phyloP scores from a whole-genome alignment of 1,140 invertebrate species.

The Zaprionus davidi region DNA sequence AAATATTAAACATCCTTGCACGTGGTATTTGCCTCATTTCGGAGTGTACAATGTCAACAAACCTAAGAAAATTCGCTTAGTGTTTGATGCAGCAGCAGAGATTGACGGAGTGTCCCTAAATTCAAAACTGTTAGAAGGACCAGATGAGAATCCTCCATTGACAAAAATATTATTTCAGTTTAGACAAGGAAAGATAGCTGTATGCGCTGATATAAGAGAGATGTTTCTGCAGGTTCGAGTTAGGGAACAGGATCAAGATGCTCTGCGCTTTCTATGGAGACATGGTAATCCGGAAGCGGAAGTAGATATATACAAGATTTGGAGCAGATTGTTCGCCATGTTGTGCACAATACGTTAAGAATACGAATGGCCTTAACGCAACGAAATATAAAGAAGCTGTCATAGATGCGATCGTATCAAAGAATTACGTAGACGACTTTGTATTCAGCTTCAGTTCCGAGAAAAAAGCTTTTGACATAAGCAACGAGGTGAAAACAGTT shows the following conservation, averaged over 20 bases:
- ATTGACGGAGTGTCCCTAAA: constrained; percentile 23
- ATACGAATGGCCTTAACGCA: too few species aligned
- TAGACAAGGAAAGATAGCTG: constrained; percentile 34
- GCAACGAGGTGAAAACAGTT: too few species aligned
- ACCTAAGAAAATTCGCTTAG: constrained; percentile 23
- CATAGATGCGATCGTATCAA: too few species aligned
- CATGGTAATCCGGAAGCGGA: too few species aligned
- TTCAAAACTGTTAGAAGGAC: constrained; percentile 20
- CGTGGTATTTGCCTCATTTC: constrained; percentile 34
- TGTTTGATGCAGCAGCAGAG: constrained; percentile 32
- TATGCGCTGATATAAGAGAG: not conserved
- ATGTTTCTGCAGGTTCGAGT: constrained; percentile 24
- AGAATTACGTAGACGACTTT: too few species aligned
- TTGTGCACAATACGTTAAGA: too few species aligned
- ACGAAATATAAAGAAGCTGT: too few species aligned
- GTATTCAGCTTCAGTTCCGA: too few species aligned
- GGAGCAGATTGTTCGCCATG: too few species aligned
- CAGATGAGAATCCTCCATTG: constrained; percentile 12
- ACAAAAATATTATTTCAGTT: constrained; percentile 19
- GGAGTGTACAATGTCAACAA: constrained; percentile 29
- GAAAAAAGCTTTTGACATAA: too few species aligned
- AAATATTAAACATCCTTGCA: not conserved
- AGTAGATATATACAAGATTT: too few species aligned
- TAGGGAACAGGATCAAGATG: constrained; percentile 51
- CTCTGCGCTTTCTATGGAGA: constrained; percentile 63